phyloP scores from a whole-genome alignment of 2,113 vertebrate species.

The Polyodon spathula region DNA sequence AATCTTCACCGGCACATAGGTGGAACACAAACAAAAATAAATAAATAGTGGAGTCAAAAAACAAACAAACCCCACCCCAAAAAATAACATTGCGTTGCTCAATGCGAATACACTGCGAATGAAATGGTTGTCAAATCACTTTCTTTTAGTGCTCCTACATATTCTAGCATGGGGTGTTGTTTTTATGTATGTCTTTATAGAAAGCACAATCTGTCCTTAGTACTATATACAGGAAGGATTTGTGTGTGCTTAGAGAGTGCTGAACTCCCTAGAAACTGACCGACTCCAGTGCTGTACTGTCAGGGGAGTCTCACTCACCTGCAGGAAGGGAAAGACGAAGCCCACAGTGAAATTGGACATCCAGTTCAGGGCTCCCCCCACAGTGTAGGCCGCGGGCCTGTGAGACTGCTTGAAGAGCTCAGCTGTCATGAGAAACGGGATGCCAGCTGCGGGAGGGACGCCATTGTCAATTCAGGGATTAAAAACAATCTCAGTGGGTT shows the following conservation, averaged over 20 bases:
- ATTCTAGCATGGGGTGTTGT: no score
- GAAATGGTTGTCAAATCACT: no score
- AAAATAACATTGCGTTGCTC: no score
- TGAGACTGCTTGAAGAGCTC: conserved; percentile 83
- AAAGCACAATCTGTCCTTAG: no score
- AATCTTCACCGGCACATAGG: no score
- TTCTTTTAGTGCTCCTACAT: no score
- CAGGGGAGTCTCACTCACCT: conserved; percentile 47
- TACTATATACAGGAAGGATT: neutral
- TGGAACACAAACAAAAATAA: no score
- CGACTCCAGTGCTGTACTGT: neutral
- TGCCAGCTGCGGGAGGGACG: conserved; percentile 47
- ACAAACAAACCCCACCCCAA: no score
- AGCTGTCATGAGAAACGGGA: conserved; percentile 76
- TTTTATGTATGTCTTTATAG: no score
- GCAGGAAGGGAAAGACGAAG: conserved; percentile 81
- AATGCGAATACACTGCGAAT: no score
- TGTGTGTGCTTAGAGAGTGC: neutral
- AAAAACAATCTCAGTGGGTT: no score
- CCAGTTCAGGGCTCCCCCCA: conserved; percentile 83
- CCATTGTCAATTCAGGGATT: neutral
- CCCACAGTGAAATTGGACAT: conserved; percentile 79
- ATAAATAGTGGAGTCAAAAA: no score
- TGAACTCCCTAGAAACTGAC: neutral
- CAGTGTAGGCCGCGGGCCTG: conserved; percentile 67